Percentiles rank a stretch among this genome's conserved stretches.
These are phyloP conservation scores for Nesogale talazaci DNA, from an alignment of 2,113 vertebrate genomes.

Conservation along the genomic window DNA sequence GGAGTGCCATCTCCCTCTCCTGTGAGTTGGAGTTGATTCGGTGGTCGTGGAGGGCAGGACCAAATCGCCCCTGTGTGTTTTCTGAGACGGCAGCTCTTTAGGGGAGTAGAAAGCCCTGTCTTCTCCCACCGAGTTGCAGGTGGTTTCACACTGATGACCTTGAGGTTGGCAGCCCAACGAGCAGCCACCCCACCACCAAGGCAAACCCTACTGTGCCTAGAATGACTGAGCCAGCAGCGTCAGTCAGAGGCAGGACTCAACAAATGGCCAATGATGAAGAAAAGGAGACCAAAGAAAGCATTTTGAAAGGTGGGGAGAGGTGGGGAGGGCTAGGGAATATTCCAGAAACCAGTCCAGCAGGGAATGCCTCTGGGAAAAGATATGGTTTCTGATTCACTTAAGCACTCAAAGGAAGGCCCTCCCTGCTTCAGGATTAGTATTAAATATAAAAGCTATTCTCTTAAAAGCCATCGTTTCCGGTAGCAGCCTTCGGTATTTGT, in stretches of 20 bases:
- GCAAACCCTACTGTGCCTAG: no score
- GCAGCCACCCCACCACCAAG: no score
- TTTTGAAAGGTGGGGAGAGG: slow-evolving; percentile 11
- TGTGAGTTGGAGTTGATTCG: no score
- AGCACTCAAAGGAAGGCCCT: background rate
- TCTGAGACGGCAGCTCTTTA: no score
- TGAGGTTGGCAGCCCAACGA: no score
- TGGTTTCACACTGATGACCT: no score
- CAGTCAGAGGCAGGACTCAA: slow-evolving; percentile 66
- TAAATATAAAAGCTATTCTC: slow-evolving; percentile 26
- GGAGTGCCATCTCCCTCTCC: no score
- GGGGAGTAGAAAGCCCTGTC: no score
- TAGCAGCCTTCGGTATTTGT: background rate
- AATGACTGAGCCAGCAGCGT: background rate
- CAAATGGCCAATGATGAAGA: slow-evolving; percentile 10
- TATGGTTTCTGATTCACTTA: background rate
- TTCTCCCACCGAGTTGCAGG: no score
- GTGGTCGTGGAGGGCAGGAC: no score
- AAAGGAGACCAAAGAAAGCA: slow-evolving; percentile 29
- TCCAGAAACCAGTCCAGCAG: slow-evolving; percentile 49
- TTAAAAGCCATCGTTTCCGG: slow-evolving; percentile 14
- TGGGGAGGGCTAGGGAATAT: slow-evolving; percentile 33
- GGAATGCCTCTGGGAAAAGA: background rate
- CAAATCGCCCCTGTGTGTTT: no score
- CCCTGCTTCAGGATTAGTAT: background rate